Percentiles rank a stretch among this genome's conserved stretches.
Evolutionary conservation across 1,140 invertebrate species (phyloP).

Genomic region (Adelges cooleyi): DNA sequence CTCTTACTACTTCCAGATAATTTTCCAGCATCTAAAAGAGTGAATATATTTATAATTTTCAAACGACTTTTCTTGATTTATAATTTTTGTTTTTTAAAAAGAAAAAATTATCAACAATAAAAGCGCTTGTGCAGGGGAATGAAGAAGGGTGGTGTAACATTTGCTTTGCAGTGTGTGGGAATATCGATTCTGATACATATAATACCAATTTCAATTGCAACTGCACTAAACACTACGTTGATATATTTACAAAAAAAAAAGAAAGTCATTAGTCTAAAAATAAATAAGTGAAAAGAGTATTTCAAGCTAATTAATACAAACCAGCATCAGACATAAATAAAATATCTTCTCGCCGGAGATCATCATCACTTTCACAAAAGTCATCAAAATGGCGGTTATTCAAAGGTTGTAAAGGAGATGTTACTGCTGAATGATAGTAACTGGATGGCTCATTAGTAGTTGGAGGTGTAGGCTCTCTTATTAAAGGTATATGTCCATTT

Average conservation of each 20-base stretch:
- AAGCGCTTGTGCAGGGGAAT: background rate
- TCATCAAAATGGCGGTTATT: constrained; percentile 55
- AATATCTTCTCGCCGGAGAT: constrained; percentile 74
- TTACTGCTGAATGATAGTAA: constrained; percentile 14
- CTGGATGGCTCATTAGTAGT: constrained; percentile 6
- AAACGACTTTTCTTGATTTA: too few species aligned
- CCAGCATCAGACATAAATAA: constrained; percentile 65
- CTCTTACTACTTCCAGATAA: constrained; percentile 65
- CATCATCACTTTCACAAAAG: constrained; percentile 77
- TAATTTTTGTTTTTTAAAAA: too few species aligned
- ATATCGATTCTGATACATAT: too few species aligned
- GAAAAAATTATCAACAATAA: too few species aligned
- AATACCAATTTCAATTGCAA: too few species aligned
- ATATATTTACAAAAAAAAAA: too few species aligned
- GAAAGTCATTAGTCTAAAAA: too few species aligned
- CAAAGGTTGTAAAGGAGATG: constrained; percentile 19
- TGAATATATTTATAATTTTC: background rate
- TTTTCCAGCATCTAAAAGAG: constrained; percentile 38
- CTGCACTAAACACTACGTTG: too few species aligned
- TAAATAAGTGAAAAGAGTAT: too few species aligned
- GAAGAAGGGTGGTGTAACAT: too few species aligned
- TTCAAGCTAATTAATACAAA: constrained; percentile 38
- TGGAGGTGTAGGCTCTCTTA: constrained; percentile 12
- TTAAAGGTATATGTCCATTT: constrained; percentile 27
- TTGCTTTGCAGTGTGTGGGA: too few species aligned